phyloP scores from a whole-genome alignment of 2,888 invertebrate genomes.

The Cylloceria caligata region DNA sequence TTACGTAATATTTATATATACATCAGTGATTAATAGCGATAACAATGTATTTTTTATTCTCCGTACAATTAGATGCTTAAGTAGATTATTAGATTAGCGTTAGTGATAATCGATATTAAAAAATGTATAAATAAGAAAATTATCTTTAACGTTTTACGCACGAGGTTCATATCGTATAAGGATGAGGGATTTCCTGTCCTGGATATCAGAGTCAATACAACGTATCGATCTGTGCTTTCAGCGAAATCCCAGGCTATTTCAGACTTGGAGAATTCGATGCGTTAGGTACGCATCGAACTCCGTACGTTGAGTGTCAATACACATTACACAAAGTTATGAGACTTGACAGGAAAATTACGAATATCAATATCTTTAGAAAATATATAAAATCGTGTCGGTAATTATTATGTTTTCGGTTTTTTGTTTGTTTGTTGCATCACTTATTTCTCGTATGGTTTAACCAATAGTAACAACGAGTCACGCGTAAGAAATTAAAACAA shows the following conservation, averaged over 20 bases:
- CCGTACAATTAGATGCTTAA: neutral
- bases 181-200: too few relatives aligned
- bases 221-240: too few relatives aligned
- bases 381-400: conserved; percentile 44
- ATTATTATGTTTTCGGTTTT: conserved; percentile 29
- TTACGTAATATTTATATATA: conserved; percentile 12
- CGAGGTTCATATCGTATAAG: too few relatives aligned
- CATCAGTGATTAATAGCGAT: conserved; percentile 7
- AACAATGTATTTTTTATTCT: neutral
- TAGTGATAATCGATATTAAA: conserved; percentile 19
- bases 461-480: conserved; percentile 25
- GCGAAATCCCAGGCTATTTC: too few relatives aligned
- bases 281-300: too few relatives aligned
- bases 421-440: neutral
- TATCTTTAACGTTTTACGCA: too few relatives aligned
- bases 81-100: neutral
- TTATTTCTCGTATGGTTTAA: conserved; percentile 30
- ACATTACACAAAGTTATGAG: neutral
- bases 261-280: too few relatives aligned
- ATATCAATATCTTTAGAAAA: neutral
- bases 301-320: too few relatives aligned
- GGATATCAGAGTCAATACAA: too few relatives aligned
- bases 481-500: neutral
- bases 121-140: conserved; percentile 7
- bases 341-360: neutral